Conservation (phyloP, 2,888 invertebrate genomes). For the Tridacna crocea region DNA sequence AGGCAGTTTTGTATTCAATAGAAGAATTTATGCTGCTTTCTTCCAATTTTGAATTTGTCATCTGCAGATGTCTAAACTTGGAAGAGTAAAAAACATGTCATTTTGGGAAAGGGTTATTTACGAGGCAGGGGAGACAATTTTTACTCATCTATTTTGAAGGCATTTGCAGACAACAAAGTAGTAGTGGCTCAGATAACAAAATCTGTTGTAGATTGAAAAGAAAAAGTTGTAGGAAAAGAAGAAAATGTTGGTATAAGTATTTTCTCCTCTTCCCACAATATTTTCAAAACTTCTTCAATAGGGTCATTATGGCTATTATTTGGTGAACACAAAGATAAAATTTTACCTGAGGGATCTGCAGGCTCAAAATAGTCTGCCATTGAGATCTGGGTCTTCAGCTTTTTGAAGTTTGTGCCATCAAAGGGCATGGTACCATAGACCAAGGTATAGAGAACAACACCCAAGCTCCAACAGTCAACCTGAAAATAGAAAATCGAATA, state of each 20-base stretch:
- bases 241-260: background rate
- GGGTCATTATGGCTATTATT: background rate
- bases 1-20: too few relatives aligned
- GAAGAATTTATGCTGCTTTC: too few relatives aligned
- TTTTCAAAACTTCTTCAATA: background rate
- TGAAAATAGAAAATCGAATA: constrained; percentile 69
- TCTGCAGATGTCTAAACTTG: too few relatives aligned
- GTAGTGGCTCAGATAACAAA: too few relatives aligned
- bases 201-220: too few relatives aligned
- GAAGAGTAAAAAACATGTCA: background rate
- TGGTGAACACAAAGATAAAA: background rate
- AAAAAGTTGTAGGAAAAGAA: too few relatives aligned
- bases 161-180: too few relatives aligned
- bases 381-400: constrained; percentile 97
- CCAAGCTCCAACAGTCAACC: constrained; percentile 92
- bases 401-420: constrained; percentile 98
- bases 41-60: too few relatives aligned
- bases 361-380: constrained; percentile 99
- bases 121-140: too few relatives aligned
- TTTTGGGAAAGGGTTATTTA: background rate
- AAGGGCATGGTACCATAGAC: constrained; percentile 99
- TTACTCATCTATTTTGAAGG: too few relatives aligned
- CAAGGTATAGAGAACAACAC: constrained; percentile 97
- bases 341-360: constrained; percentile 92
- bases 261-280: background rate